Evolutionary conservation across 1,140 invertebrate species (phyloP), one percentile per base, ranked within the genome.

Genomic region (Euwallacea similis): DNA sequence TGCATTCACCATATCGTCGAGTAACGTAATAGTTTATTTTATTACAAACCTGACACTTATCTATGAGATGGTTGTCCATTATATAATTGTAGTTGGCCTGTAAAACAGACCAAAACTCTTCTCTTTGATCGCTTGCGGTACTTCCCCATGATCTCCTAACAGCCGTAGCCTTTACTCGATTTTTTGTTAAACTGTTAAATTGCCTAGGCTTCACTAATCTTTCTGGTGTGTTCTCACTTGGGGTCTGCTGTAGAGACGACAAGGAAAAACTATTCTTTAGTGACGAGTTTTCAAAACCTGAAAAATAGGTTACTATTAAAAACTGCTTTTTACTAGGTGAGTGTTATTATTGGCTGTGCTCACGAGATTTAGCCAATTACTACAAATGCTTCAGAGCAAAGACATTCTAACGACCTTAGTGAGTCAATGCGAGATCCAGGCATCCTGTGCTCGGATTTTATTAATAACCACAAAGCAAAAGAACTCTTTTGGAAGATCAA

Each of bases 51-150:
- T 88, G 89, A 84, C 93, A 96, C 74, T 89, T 90, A 79, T 95
- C 93, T 71, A 96, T 92, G 68, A 96, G 89, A 79, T 95, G 91
- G 80, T 93, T 95, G 82, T 95, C 93, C 94, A 97, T 96, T 78
- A 97, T 92, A 81, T 93, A 97, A 81, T 95, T 90, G 83, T 97
- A 96, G 82, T 92, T 91, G 33, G 92, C 89, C 77, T 93, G 90
- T 76, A 96, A 88, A 54, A 93, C 89, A 73, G 91, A 91, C 93
- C 94, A 96, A 77, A 96, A 92, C 79, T 95, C 93, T 83, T 95
- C 90, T 82, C 88, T 88, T 72, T 86, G 79, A 65, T 88, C 87
- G 75, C 87, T 87, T 61, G 85, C 82, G n/a, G 82, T 83, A 21
- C 87, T 90, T 69, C 88, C 88, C 89, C 90, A 92, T 42, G 88